A percentile compares a stretch with the other conserved stretches of the same genome.
These are phyloP conservation scores for Ageneiosus marmoratus DNA, from an alignment of 2,113 vertebrate genomes.

Conservation along the genomic window DNA sequence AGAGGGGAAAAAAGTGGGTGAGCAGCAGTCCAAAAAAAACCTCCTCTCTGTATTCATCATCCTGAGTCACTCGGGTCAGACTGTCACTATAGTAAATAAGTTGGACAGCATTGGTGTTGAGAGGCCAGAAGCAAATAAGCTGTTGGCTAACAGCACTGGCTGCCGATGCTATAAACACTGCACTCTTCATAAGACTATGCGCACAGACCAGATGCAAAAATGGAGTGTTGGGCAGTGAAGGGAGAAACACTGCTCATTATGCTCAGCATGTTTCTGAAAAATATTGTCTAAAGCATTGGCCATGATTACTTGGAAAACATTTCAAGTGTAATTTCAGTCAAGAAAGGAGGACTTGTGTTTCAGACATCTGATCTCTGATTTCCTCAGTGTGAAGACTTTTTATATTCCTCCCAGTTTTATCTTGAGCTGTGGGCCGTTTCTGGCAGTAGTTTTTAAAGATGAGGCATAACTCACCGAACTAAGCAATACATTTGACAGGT, in stretches of 20 bases:
- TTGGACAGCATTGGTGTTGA: conserved; percentile 34
- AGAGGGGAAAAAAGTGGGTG: background rate
- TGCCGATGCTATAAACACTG: conserved; percentile 34
- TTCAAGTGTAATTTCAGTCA: conserved; percentile 19
- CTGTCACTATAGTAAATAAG: conserved; percentile 30
- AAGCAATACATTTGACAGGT: conserved; percentile 13
- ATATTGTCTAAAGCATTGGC: background rate
- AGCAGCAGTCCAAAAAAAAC: conserved; percentile 9
- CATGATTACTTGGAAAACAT: conserved; percentile 13
- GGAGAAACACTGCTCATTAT: conserved; percentile 1
- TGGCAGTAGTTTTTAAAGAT: conserved; percentile 24
- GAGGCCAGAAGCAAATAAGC: conserved; percentile 40
- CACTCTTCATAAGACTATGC: background rate
- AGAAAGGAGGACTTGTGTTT: conserved; percentile 21
- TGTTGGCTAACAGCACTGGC: conserved; percentile 36
- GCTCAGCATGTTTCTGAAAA: conserved; percentile 26
- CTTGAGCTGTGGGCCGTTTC: background rate
- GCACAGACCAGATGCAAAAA: conserved; percentile 3
- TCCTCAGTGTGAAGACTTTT: conserved; percentile 3
- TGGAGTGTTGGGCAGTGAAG: background rate
- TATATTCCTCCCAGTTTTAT: conserved; percentile 14
- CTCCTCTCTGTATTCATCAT: conserved; percentile 26
- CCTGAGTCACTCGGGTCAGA: conserved; percentile 17
- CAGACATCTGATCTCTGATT: conserved; percentile 23
- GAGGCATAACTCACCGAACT: conserved; percentile 1